Evolutionary conservation across 2,797 vertebrate species (phyloP), one percentile per base, ranked within the genome.

Genomic region (Periophthalmus magnuspinnatus): DNA sequence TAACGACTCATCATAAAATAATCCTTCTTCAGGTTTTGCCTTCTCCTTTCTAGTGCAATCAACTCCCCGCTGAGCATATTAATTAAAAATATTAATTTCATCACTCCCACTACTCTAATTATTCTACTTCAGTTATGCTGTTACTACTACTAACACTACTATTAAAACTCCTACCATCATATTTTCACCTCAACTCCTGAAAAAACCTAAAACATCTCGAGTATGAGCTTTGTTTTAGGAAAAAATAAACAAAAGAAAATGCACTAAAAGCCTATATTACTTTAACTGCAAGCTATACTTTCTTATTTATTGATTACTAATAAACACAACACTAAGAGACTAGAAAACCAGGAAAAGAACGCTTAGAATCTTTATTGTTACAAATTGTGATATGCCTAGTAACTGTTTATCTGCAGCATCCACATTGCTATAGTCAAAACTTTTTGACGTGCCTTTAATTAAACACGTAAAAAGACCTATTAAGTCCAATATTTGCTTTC

Each of bases 391-490:
- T 34, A 60, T 16, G 13, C 38, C 13, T n/a, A 61, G 9, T 59
- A 59, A 41, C 7, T 65, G 50, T 56, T 36, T 32, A 34, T 54
- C 48, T 66, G 5, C 19, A 55, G 33, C 3, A 38, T 56, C 10
- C 50, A 56, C 34, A 41, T 41, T 52, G 52, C 65, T 41, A 54
- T 13, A 55, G 32, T 56, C 38, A 9, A 24, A n/a, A 24, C 8
- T 19, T 60, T n/a, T 68, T 61, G 32, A 41, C 59, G 48, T 16
- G 19, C 41, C 6, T 64, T 71, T 54, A 59, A 50, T 69, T 66
- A 60, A 62, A 70, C 45, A 21, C 56, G 8, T 56, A 16, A 74
- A 70, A 76, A 72, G 34, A 28, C n/a, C 16, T 61, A 68, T 41
- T 65, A 24, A 38, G 41, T 63, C 34, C 38, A 70, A 10, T 68